Base-by-base conservation (phyloP, 2,797 vertebrate species). In the Glossophaga mutica region DNA sequence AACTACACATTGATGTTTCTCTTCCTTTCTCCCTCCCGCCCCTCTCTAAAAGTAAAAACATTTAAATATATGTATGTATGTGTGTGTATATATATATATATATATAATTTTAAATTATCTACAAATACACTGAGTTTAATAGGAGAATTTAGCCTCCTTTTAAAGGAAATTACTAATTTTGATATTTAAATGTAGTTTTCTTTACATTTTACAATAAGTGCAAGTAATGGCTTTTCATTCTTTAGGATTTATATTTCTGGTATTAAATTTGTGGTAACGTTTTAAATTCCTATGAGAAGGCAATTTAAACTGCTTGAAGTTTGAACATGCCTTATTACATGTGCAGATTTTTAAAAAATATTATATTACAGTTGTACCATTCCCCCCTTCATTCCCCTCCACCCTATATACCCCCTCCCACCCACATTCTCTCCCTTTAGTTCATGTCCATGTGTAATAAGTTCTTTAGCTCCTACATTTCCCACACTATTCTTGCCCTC, bases 231-330 rank as follows among this genome's bases (percentile, higher is more conserved):
- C 4, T 50, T 39, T 79, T 91, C 14, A 68, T 48, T 91, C 59
- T 87, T 90, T 79, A 88, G 85, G 93, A 92, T 42, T 65, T 77
- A 2, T 62, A 70, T 48, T 94, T 96, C 94, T 90, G 93, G 87
- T 62, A 85, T 91, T 95, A 73, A 86, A 71, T 44, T 48, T 89
- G 26, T 84, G 52, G 71, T 92, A 46, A 48, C 77, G 68, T 84
- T 77, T 89, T 79, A 32, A 90, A 85, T 82, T 87, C 82, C 79
- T 50, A 24, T 52, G 44, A 89, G 76, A 95, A 52, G 39, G 48
- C 50, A 93, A 87, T 74, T 68, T 71, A 91, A 89, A 62, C 19
- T 94, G 55, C 29, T 82, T 94, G 46, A 82, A 86, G 48, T 90
- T 71, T 78, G 48, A 83, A 48, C 4, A 82, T 32, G 18, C 44